Conservation (phyloP, 2,888 invertebrate genomes). For the Proisotoma minuta region DNA sequence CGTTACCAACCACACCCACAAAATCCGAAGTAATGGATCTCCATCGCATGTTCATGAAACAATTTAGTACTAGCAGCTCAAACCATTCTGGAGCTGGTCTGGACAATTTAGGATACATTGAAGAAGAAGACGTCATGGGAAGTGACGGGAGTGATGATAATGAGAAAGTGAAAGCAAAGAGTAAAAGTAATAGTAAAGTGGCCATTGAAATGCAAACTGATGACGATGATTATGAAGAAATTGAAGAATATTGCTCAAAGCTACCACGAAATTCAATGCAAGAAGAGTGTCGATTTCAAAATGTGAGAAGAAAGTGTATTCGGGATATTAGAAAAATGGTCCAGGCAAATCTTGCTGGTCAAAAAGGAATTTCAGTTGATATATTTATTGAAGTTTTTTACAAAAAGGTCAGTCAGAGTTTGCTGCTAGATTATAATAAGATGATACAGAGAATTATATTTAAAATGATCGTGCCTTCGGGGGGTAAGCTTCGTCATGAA, state of each 20-base stretch:
- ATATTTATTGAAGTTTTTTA: constrained; percentile 12
- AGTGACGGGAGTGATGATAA: background rate
- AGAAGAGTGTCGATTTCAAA: constrained; percentile 15
- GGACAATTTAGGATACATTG: constrained; percentile 30
- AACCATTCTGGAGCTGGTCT: constrained; percentile 3
- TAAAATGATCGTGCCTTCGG: too few species aligned
- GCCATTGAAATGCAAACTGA: background rate
- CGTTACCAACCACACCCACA: too few species aligned
- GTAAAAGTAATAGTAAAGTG: background rate
- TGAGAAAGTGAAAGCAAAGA: background rate
- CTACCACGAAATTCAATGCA: background rate
- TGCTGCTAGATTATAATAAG: too few species aligned
- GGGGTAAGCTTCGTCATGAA: too few species aligned
- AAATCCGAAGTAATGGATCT: background rate
- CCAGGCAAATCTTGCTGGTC: background rate
- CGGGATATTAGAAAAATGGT: constrained; percentile 30
- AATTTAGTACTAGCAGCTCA: background rate
- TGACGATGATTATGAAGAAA: background rate
- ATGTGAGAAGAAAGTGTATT: constrained; percentile 20
- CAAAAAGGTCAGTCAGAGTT: constrained; percentile 11
- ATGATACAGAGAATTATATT: too few species aligned
- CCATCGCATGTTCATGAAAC: constrained; percentile 6
- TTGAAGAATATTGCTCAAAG: too few species aligned
- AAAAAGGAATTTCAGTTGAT: background rate
- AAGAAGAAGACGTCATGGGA: constrained; percentile 22